Evolutionary conservation across 37 sponge, comb jelly and placozoan genomes (phyloP).

Genomic region (Aphrocallistes beatrix): DNA sequence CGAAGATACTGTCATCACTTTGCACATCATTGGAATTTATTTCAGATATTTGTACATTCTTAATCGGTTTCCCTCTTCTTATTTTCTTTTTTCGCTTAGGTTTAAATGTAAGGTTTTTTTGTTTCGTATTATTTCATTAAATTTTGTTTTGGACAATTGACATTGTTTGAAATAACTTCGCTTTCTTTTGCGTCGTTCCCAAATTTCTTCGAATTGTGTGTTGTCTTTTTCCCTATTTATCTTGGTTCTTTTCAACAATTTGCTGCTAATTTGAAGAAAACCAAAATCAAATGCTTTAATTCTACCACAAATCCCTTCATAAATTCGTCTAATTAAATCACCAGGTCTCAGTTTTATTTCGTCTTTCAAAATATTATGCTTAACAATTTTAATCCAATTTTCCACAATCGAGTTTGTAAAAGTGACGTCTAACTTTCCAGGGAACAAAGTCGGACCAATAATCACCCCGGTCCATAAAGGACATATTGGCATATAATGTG

Average conservation of each 20-base stretch:
- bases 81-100: no score
- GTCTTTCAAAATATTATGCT: background rate
- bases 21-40: background rate
- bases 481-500: background rate
- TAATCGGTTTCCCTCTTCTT: background rate
- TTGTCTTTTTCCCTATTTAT: background rate
- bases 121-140: background rate
- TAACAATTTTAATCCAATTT: background rate
- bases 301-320: background rate
- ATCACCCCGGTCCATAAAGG: background rate
- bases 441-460: background rate
- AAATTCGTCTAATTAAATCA: background rate
- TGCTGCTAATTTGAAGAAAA: background rate
- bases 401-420: background rate
- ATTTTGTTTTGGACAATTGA: background rate
- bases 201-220: background rate
- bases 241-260: background rate
- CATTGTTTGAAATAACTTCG: background rate
- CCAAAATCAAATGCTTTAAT: background rate
- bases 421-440: background rate
- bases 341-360: background rate
- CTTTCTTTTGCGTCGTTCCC: background rate
- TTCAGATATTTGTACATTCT: background rate
- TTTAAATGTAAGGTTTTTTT: no score
- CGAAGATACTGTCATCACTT: background rate